Conservation (phyloP, 2,113 vertebrate genomes). For the Ondatra zibethicus region DNA sequence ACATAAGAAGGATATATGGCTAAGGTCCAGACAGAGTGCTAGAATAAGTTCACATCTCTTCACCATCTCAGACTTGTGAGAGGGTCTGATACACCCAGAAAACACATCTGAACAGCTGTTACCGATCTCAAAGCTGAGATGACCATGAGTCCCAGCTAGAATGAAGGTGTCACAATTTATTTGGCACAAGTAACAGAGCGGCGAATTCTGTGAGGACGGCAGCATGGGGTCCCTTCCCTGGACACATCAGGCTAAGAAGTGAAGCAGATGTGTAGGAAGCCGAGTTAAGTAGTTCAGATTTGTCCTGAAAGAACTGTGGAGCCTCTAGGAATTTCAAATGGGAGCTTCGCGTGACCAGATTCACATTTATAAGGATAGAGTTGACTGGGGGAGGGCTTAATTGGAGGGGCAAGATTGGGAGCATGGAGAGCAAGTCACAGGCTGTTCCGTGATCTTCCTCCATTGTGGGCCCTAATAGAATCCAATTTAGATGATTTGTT, state of each 20-base stretch:
- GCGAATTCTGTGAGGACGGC: neutral
- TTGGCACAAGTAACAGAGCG: neutral
- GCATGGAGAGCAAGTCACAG: neutral
- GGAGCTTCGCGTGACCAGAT: neutral
- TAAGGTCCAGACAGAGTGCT: neutral
- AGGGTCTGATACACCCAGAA: neutral
- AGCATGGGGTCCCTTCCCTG: neutral
- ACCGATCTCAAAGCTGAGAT: neutral
- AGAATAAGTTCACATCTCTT: neutral
- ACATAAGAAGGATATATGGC: neutral
- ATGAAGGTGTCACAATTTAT: neutral
- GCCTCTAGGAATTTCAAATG: slow-evolving; percentile 35
- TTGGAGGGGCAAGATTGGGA: neutral
- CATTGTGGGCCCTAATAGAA: neutral
- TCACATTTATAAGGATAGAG: neutral
- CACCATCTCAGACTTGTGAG: neutral
- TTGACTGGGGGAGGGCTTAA: neutral
- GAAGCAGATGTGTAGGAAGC: neutral
- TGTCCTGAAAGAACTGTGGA: slow-evolving; percentile 1
- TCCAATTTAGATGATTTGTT: neutral
- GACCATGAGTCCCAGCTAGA: neutral
- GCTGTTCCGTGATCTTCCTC: neutral
- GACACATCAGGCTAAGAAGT: neutral
- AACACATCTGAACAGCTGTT: neutral
- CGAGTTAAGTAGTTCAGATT: neutral